These are phyloP conservation scores for Tenebrio molitor DNA, from an alignment of 1,140 invertebrate species.

Conservation along the genomic window DNA sequence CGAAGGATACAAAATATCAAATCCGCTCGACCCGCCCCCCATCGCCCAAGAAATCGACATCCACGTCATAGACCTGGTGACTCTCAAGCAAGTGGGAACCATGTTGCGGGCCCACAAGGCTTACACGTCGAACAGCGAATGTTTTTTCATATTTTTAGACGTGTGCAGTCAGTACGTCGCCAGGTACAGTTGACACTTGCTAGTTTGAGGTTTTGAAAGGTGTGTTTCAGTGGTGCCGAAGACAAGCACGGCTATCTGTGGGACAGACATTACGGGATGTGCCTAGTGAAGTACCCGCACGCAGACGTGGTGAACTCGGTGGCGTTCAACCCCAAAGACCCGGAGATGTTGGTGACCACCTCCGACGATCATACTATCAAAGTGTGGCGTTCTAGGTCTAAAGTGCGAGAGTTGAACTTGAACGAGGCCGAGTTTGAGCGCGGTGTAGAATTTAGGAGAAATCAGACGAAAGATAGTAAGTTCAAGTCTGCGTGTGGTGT, in stretches of 20 bases:
- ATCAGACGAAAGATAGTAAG: conserved; percentile 22
- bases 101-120: conserved; percentile 89
- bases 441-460: conserved; percentile 61
- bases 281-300: conserved; percentile 84
- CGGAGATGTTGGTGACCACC: conserved; percentile 88
- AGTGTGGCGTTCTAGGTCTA: conserved; percentile 75
- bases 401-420: conserved; percentile 66
- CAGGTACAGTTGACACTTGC: conserved; percentile 71
- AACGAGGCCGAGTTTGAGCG: conserved; percentile 51
- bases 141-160: conserved; percentile 92
- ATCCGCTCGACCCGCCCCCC: conserved; percentile 86
- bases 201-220: conserved; percentile 5
- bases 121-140: conserved; percentile 90
- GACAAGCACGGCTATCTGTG: conserved; percentile 89
- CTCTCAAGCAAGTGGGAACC: conserved; percentile 83
- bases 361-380: conserved; percentile 89
- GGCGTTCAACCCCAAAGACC: conserved; percentile 87
- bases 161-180: conserved; percentile 89
- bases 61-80: conserved; percentile 88
- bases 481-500: neutral
- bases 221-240: conserved; percentile 81
- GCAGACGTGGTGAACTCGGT: conserved; percentile 89
- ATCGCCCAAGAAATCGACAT: conserved; percentile 95
- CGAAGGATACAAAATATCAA: conserved; percentile 80
- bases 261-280: conserved; percentile 89